Conservation (phyloP, 37 sponge, comb jelly and placozoan genomes). For the Dysidea cf. avara region DNA sequence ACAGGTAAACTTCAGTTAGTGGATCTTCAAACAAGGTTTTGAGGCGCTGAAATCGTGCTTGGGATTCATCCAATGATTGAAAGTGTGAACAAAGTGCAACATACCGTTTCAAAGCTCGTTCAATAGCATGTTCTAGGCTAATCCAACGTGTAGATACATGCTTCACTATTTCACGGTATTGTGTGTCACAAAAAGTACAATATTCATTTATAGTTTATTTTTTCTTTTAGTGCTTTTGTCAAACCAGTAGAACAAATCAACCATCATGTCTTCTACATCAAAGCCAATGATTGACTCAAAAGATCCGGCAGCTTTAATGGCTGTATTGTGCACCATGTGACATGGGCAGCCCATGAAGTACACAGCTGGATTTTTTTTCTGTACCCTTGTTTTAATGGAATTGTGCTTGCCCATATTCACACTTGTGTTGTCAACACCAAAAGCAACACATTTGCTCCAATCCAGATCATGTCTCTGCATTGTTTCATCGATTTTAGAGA, state of each 20-base stretch:
- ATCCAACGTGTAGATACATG: constrained; percentile 44
- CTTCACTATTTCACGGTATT: constrained; percentile 39
- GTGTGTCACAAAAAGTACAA: constrained; percentile 48
- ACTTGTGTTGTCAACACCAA: constrained; percentile 52
- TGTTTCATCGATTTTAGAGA: constrained; percentile 40
- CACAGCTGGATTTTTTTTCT: constrained; percentile 1
- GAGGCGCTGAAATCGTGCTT: constrained; percentile 12
- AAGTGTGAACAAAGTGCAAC: constrained; percentile 20
- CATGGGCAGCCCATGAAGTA: constrained; percentile 49
- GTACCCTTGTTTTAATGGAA: constrained; percentile 32
- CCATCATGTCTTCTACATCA: constrained; percentile 49
- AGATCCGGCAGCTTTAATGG: too few relatives aligned
- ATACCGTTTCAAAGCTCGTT: constrained; percentile 22
- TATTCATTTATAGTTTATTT: constrained; percentile 31
- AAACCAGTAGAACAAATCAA: constrained; percentile 55
- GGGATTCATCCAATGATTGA: constrained; percentile 19
- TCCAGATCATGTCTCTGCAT: constrained; percentile 20
- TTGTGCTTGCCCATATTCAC: constrained; percentile 31
- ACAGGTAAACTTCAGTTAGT: constrained; percentile 42
- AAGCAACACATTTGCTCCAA: constrained; percentile 48
- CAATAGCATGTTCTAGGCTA: constrained; percentile 36
- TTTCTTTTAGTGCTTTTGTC: constrained; percentile 50
- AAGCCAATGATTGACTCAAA: constrained; percentile 8
- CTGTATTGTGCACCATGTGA: constrained; percentile 20
- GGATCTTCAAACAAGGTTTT: constrained; percentile 17